phyloP scores from a whole-genome alignment of 2,113 vertebrate genomes.

The Calcarius ornatus region DNA sequence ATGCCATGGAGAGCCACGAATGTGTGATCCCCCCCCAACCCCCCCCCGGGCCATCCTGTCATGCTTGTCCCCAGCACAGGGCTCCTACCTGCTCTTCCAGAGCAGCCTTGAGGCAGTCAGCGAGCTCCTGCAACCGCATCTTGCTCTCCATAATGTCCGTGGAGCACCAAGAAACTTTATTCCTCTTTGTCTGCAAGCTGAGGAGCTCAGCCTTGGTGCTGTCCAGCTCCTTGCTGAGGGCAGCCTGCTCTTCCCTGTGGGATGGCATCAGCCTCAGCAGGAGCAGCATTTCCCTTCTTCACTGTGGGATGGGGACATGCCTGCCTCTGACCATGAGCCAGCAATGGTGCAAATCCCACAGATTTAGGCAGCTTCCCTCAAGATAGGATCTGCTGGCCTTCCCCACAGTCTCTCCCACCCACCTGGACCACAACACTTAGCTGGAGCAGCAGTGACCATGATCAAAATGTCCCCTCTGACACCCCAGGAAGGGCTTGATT shows the following conservation, averaged over 20 bases:
- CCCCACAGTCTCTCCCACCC: background rate
- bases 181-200: slow-evolving; percentile 26
- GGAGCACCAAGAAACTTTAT: slow-evolving; percentile 36
- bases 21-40: rapidly evolving
- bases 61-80: background rate
- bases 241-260: background rate
- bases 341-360: background rate
- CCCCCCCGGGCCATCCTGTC: rapidly evolving
- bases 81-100: slow-evolving; percentile 44
- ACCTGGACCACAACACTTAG: background rate
- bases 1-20: rapidly evolving
- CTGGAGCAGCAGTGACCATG: background rate
- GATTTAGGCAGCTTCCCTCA: background rate
- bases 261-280: background rate
- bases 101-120: background rate
- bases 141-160: background rate
- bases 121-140: background rate
- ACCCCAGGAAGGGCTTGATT: rapidly evolving
- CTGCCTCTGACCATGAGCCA: background rate
- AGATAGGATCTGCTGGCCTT: background rate
- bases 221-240: slow-evolving; percentile 16
- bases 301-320: rapidly evolving
- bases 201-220: background rate
- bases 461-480: background rate
- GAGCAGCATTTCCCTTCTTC: background rate